Evolutionary conservation across 2,888 invertebrate genomes (phyloP).

Genomic region (Xylophagus ater): DNA sequence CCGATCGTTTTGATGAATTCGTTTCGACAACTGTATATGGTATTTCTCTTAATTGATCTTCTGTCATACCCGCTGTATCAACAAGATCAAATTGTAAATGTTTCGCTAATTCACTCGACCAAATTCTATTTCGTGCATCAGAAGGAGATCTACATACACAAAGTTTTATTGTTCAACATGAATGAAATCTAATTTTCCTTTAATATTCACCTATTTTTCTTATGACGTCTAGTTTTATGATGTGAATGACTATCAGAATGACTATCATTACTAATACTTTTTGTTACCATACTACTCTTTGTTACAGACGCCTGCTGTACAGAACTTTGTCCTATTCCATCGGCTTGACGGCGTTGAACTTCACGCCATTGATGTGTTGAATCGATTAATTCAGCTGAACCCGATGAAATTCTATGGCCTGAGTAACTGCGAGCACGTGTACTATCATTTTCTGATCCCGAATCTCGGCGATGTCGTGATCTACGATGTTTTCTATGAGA

Average conservation of each 20-base stretch:
- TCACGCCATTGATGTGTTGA: slow-evolving; percentile 84
- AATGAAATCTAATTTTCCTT: neutral
- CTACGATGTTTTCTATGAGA: slow-evolving; percentile 63
- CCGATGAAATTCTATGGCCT: slow-evolving; percentile 37
- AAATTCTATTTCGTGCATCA: slow-evolving; percentile 56
- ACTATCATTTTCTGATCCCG: slow-evolving; percentile 62
- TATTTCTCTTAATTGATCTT: slow-evolving; percentile 74
- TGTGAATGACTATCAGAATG: slow-evolving; percentile 48
- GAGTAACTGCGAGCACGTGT: slow-evolving; percentile 41
- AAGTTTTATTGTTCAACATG: neutral
- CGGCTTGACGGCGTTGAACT: slow-evolving; percentile 64
- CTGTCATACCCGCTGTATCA: slow-evolving; percentile 81
- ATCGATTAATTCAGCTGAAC: slow-evolving; percentile 63
- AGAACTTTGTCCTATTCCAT: slow-evolving; percentile 42
- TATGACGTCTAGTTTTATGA: slow-evolving; percentile 40
- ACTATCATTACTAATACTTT: slow-evolving; percentile 40
- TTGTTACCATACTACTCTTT: slow-evolving; percentile 44
- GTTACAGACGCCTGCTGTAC: slow-evolving; percentile 62
- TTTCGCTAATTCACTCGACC: slow-evolving; percentile 67
- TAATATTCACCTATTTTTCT: slow-evolving; percentile 46
- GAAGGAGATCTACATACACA: slow-evolving; percentile 50
- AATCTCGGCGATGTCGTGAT: slow-evolving; percentile 60
- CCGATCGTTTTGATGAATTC: slow-evolving; percentile 32
- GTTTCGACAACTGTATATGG: slow-evolving; percentile 82
- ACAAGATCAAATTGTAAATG: slow-evolving; percentile 81